These are phyloP conservation scores for Eulemur albifrons DNA, from an alignment of 2,797 vertebrate genomes.

Conservation along the genomic window DNA sequence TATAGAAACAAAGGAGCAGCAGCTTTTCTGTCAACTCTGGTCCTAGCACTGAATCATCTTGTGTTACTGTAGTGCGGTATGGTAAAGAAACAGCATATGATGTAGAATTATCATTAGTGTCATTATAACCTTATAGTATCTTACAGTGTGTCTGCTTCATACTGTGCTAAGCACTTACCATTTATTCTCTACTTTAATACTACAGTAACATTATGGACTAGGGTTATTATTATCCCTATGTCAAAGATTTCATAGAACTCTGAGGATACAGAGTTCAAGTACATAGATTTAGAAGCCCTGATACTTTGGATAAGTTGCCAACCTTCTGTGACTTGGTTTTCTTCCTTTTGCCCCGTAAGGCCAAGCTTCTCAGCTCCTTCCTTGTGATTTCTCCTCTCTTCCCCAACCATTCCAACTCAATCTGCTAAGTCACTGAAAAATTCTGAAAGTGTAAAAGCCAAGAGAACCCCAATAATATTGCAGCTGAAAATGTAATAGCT, in stretches of 20 bases:
- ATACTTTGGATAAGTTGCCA: background rate
- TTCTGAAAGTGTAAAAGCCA: background rate
- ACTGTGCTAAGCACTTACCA: slow-evolving; percentile 15
- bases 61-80: background rate
- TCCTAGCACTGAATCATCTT: background rate
- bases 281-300: background rate
- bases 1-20: background rate
- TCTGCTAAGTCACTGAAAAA: background rate
- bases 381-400: background rate
- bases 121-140: slow-evolving; percentile 14
- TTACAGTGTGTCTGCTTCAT: slow-evolving; percentile 13
- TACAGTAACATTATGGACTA: background rate
- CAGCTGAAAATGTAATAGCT: background rate
- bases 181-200: slow-evolving; percentile 45
- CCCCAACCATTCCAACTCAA: background rate
- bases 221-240: background rate
- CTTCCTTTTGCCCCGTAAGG: background rate
- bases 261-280: background rate
- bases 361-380: background rate
- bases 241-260: slow-evolving; percentile 28
- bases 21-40: background rate
- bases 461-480: background rate
- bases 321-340: background rate
- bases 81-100: background rate
- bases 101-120: slow-evolving; percentile 23